phyloP scores from a whole-genome alignment of 2,113 vertebrate genomes.

The Phaethornis superciliosus region DNA sequence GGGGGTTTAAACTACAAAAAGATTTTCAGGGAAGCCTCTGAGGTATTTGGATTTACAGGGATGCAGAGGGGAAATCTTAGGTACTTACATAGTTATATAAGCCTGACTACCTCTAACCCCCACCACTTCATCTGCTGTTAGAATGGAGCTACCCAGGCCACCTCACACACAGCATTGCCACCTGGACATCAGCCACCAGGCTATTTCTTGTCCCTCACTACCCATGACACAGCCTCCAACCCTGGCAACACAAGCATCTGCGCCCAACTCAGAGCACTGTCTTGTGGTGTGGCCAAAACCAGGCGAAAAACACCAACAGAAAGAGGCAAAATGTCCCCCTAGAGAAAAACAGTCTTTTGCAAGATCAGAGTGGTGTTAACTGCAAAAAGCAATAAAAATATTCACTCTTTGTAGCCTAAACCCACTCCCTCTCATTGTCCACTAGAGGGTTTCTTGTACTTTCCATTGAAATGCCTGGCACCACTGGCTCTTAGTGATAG shows the following conservation, averaged over 20 bases:
- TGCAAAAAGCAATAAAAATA: background rate
- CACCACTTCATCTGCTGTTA: background rate
- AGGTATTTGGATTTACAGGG: slow-evolving; percentile 16
- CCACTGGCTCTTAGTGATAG: background rate
- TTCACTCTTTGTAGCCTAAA: background rate
- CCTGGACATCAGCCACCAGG: background rate
- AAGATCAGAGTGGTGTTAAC: background rate
- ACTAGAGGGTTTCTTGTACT: slow-evolving; percentile 71
- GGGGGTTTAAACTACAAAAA: background rate
- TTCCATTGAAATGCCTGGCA: background rate
- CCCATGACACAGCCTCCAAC: background rate
- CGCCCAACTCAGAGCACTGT: background rate
- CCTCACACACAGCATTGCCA: accelerated
- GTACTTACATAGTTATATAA: background rate
- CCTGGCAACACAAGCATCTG: background rate
- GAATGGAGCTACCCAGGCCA: background rate
- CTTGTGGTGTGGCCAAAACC: background rate
- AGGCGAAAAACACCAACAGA: background rate
- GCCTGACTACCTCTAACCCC: background rate
- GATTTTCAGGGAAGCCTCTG: slow-evolving; percentile 5
- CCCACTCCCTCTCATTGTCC: background rate
- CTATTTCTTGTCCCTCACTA: background rate
- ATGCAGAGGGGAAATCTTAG: slow-evolving; percentile 1
- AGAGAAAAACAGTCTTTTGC: background rate
- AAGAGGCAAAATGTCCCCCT: background rate